These are phyloP conservation scores for Toxostoma redivivum DNA, from an alignment of 2,113 vertebrate species.

Conservation along the genomic window DNA sequence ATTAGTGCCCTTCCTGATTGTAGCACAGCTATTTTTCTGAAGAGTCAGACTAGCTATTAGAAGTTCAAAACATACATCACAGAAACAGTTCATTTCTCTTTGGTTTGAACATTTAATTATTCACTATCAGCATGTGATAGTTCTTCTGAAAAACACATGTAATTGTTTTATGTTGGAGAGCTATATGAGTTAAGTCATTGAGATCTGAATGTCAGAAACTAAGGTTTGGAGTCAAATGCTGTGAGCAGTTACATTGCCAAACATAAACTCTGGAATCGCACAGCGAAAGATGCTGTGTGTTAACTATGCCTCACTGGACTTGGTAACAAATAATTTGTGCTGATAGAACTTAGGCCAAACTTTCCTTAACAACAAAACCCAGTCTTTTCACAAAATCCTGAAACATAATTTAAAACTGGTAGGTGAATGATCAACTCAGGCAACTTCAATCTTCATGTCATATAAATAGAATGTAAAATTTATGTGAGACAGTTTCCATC, in stretches of 20 bases:
- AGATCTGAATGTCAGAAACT: not conserved
- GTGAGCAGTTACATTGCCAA: not conserved
- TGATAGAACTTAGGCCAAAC: not conserved
- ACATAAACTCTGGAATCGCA: not conserved
- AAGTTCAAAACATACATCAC: slow-evolving; percentile 29
- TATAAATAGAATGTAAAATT: not conserved
- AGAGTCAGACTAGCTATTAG: slow-evolving; percentile 22
- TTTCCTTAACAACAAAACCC: not conserved
- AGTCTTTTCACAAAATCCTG: not conserved
- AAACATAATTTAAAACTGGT: not conserved
- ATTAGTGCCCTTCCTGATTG: not conserved
- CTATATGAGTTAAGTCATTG: not conserved
- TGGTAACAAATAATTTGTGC: not conserved
- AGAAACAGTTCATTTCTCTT: slow-evolving; percentile 25
- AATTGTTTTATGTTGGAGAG: not conserved
- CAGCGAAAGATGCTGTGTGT: not conserved
- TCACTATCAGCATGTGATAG: not conserved
- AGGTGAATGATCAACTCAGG: not conserved
- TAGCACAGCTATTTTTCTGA: not conserved
- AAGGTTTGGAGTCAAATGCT: not conserved
- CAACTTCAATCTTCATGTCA: not conserved
- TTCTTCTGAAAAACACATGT: not conserved
- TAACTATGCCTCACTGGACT: not conserved
- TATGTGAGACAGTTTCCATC: not conserved
- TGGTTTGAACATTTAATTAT: slow-evolving; percentile 36